Base-by-base conservation (phyloP, 2,888 invertebrate species). In the Hydrotaea diabolus region DNA sequence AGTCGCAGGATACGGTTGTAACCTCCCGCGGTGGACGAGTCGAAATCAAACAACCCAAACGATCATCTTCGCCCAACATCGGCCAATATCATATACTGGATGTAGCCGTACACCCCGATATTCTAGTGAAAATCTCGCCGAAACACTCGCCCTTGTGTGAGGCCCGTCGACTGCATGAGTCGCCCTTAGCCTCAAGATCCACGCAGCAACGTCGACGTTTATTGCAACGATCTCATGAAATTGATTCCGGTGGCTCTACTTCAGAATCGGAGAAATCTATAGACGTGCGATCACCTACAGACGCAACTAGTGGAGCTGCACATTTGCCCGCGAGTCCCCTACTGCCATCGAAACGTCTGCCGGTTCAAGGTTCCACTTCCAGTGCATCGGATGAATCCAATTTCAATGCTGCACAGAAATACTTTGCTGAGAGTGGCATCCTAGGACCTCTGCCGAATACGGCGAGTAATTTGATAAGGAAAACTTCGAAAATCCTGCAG, bases 91-190 rank as follows among this genome's bases (percentile, higher is more conserved):
- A 89, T 4, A 84, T 88, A 0, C 55, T 90, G 53, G 90, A 90
- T 84, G 89, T 91, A 0, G 90, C 89, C 1, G 89, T 91, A 4
- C 90, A 91, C 88, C 91, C 91, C 0, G 91, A 91, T 80, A 87
- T 91, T 72, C 69, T 89, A 15, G 87, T 91, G 36, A 90, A 90
- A 87, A 87, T 90, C 21, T 89, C 89, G 1, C 87, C 89, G 0
- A 87, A 87, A 21, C 89, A 89, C 73, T 88, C 88, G 9, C 87
- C 88, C 9, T 19, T 85, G 5, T 13, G 46, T 59, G 49, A 87
- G 86, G 82, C 78, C 64, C 15, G 64, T 11, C 77, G 79, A 17
- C 19, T 57, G 49, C 31, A 82, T 31, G 17, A 80, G 43, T 15
- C 87, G 39, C 39, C 77, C 59, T 49, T 79, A n/a, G 81, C 82